Percentiles rank a stretch among this genome's conserved stretches.
Conservation (phyloP, 2,113 vertebrate species). For the Oreotrochilus melanogaster region DNA sequence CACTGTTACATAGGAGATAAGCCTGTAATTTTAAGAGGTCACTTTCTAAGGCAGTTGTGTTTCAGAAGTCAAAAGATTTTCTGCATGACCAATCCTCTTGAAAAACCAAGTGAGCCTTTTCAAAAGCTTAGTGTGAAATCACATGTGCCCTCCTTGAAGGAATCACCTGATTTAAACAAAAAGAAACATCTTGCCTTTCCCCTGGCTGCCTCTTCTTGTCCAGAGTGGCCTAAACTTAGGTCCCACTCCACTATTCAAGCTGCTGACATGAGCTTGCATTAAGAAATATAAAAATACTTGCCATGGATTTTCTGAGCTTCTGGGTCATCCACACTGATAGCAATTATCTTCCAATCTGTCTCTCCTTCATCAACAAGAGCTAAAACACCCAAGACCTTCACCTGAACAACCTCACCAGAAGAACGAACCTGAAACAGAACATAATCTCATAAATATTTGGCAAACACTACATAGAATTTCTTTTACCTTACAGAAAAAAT, state of each 20-base stretch:
- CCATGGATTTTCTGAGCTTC: conserved; percentile 88
- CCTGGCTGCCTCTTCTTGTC: neutral
- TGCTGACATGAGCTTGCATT: neutral
- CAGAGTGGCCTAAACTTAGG: neutral
- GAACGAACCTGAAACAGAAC: conserved; percentile 82
- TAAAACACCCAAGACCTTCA: conserved; percentile 93
- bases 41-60: neutral
- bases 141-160: neutral
- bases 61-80: neutral
- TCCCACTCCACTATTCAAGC: neutral
- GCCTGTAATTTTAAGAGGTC: neutral
- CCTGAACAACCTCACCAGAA: conserved; percentile 89
- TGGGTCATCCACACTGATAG: conserved; percentile 89
- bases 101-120: neutral
- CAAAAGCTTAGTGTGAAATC: neutral
- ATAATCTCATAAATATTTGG: neutral
- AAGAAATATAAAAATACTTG: conserved; percentile 70
- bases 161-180: neutral
- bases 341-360: conserved; percentile 98
- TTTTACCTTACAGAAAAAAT: neutral
- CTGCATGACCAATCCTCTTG: neutral
- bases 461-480: neutral
- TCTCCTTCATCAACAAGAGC: conserved; percentile 94
- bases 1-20: neutral
- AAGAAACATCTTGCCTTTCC: neutral